A percentile compares a stretch with the other conserved stretches of the same genome.
Conservation (phyloP, 2,797 vertebrate genomes). For the Cynodonichthys magdalenae region DNA sequence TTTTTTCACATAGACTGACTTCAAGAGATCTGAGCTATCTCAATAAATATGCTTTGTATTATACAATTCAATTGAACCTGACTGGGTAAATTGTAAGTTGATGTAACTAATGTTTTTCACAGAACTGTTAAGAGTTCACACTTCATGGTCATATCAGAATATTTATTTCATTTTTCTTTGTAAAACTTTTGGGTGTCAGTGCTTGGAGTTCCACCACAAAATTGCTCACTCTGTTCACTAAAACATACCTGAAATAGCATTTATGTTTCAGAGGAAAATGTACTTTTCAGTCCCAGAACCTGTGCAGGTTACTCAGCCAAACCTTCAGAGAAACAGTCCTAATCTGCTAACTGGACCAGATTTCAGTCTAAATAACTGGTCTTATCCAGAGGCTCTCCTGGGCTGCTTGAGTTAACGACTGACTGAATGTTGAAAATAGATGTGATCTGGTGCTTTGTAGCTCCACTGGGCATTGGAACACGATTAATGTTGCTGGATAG, state of each 20-base stretch:
- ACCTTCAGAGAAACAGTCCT: constrained; percentile 60
- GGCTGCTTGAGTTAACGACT: constrained; percentile 67
- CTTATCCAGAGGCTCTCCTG: constrained; percentile 66
- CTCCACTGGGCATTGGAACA: constrained; percentile 76
- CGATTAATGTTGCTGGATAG: constrained; percentile 66
- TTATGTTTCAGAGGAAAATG: constrained; percentile 46
- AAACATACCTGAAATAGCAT: constrained; percentile 67
- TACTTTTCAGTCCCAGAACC: constrained; percentile 47
- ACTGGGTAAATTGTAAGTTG: too few relatives aligned
- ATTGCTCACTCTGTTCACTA: not conserved
- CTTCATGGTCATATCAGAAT: too few relatives aligned
- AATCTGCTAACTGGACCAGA: constrained; percentile 72
- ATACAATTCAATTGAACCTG: too few relatives aligned
- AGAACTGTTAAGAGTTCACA: too few relatives aligned
- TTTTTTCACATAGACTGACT: too few relatives aligned
- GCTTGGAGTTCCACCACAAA: constrained; percentile 39
- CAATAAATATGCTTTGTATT: too few relatives aligned
- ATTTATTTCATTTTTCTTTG: too few relatives aligned
- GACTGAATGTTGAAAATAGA: constrained; percentile 79
- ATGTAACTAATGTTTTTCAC: too few relatives aligned
- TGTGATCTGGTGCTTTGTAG: constrained; percentile 68
- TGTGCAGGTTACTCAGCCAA: constrained; percentile 46
- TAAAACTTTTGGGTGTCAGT: too few relatives aligned
- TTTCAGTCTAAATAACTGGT: constrained; percentile 73
- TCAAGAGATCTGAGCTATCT: too few relatives aligned